These are phyloP conservation scores for Chaenogobius annularis DNA, from an alignment of 2,113 vertebrate species.

Conservation along the genomic window DNA sequence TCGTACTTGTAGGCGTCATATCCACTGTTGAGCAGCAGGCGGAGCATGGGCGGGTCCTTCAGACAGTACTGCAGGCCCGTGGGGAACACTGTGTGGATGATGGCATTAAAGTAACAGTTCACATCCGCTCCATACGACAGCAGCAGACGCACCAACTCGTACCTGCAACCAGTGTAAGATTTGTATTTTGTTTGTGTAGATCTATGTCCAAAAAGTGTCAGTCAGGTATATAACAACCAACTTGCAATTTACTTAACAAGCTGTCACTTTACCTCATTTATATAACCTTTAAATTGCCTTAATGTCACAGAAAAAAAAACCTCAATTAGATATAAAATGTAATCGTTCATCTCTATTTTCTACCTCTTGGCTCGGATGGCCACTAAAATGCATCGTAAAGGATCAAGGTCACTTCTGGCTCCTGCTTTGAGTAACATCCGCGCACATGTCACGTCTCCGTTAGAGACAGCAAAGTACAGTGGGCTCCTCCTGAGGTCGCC, in stretches of 20 bases:
- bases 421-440: conserved; percentile 80
- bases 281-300: background rate
- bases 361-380: conserved; percentile 80
- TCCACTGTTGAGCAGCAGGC: conserved; percentile 84
- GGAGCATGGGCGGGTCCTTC: conserved; percentile 82
- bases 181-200: no score
- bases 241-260: no score
- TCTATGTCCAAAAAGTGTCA: no score
- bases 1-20: conserved; percentile 75
- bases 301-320: background rate
- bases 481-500: conserved; percentile 80
- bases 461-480: conserved; percentile 82
- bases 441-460: conserved; percentile 81
- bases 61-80: conserved; percentile 86
- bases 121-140: conserved; percentile 81
- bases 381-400: conserved; percentile 83
- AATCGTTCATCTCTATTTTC: background rate
- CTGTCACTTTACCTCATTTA: no score
- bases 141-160: conserved; percentile 82
- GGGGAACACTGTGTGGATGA: conserved; percentile 83
- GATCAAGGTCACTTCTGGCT: conserved; percentile 81
- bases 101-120: conserved; percentile 84
- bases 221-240: no score
- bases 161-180: conserved; percentile 43
- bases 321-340: no score